Evolutionary conservation across 2,113 vertebrate genomes (phyloP).

Genomic region (Saguinus midas): DNA sequence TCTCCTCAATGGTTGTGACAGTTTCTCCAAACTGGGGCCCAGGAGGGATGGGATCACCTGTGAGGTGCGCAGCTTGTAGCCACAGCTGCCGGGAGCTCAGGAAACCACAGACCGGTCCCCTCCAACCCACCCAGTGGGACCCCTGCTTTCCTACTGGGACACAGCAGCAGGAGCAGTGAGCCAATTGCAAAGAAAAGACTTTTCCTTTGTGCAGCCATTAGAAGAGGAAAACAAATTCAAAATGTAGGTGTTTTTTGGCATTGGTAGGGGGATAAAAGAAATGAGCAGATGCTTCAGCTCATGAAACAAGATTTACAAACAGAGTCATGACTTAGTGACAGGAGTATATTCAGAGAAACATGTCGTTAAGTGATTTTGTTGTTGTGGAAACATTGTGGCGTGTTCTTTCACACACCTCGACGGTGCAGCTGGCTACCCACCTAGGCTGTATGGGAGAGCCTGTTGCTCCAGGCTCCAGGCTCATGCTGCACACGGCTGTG

Average conservation of each 20-base stretch:
- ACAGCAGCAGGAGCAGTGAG: neutral
- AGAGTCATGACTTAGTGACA: neutral
- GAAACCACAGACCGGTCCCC: rapidly evolving
- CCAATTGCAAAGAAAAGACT: neutral
- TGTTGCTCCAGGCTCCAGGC: too few relatives aligned
- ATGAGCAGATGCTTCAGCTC: rapidly evolving
- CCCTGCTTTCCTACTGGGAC: neutral
- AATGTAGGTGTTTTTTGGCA: neutral
- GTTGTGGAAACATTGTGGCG: too few relatives aligned
- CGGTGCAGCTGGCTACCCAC: too few relatives aligned
- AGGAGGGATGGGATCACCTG: rapidly evolving
- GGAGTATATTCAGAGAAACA: neutral
- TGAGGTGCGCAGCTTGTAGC: too few relatives aligned
- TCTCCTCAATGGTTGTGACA: rapidly evolving
- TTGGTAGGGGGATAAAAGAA: neutral
- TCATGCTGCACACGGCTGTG: too few relatives aligned
- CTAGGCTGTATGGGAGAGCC: too few relatives aligned
- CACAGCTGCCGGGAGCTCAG: rapidly evolving
- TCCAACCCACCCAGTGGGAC: neutral
- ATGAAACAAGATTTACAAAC: neutral
- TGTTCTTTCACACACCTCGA: too few relatives aligned
- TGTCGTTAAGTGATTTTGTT: too few relatives aligned
- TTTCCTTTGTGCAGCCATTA: neutral
- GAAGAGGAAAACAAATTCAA: neutral
- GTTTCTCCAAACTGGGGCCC: neutral